Percentiles rank a stretch among this genome's conserved stretches.
Evolutionary conservation across 1,140 invertebrate genomes (phyloP).

Genomic region (Luehdorfia chinensis): DNA sequence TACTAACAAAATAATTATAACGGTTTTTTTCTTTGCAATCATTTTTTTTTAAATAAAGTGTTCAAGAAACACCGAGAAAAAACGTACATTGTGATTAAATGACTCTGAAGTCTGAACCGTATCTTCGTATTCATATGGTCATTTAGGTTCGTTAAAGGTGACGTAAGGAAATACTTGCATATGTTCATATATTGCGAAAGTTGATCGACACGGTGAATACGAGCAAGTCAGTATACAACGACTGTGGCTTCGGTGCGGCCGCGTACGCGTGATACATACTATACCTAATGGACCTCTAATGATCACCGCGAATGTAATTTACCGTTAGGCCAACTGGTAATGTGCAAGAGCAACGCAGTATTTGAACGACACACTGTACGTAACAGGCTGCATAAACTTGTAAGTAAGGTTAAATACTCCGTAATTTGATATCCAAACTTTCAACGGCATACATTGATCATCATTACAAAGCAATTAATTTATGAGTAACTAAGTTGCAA

Average conservation of each 20-base stretch:
- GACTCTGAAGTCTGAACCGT: conserved; percentile 1
- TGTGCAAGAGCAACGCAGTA: neutral
- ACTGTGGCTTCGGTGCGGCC: conserved; percentile 1
- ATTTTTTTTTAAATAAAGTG: too few species aligned
- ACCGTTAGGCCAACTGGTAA: neutral
- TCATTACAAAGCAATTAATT: too few species aligned
- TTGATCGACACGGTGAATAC: conserved; percentile 1
- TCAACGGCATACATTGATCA: neutral
- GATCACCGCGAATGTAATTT: neutral
- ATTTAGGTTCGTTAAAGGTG: conserved; percentile 11
- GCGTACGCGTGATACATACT: neutral
- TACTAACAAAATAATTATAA: too few species aligned
- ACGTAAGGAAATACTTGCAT: conserved; percentile 8
- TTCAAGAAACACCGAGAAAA: too few species aligned
- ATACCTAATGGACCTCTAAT: neutral
- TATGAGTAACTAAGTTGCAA: too few species aligned
- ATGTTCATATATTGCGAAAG: conserved; percentile 14
- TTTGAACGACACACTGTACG: neutral
- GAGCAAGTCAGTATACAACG: neutral
- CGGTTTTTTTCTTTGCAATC: too few species aligned
- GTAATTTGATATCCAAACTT: conserved; percentile 1
- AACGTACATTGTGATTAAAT: neutral
- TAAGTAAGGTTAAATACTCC: conserved; percentile 3
- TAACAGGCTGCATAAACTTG: neutral
- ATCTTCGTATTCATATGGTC: conserved; percentile 5